Base-by-base conservation (phyloP, 2,797 vertebrate species). In the Falco berigora region DNA sequence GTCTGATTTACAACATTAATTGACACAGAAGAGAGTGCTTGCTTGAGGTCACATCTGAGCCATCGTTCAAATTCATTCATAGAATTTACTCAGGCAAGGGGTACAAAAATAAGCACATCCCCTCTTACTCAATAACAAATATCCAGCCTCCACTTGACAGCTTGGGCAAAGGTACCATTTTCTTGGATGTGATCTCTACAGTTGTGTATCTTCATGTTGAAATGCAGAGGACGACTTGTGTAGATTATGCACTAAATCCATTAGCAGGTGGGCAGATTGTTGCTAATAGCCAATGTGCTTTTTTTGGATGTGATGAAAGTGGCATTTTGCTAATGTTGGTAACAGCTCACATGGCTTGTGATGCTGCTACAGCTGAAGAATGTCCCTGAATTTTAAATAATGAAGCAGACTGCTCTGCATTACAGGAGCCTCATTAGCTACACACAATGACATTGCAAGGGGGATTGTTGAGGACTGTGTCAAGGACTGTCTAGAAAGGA, bases 1-100 rank as follows among this genome's bases (percentile, higher is more conserved):
- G 50, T 69, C 93, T 90, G 64, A 88, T 93, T 94, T 94, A 80
- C 61, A 72, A 49, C 47, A n/a, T 66, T 91, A 55, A 75, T 89
- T 72, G 64, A 27, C 36, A 44, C 7, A 61, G 59, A 71, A 74
- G 50, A 92, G 34, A 92, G 32, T 3, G 1, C 13, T 86, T 72
- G 14, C 67, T 53, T 36, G 38, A 77, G 67, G 88, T 62, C 76
- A 79, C 19, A 30, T 64, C 42, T 50, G 68, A 86, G 12, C n/a
- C 55, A 69, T 74, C 49, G 53, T 42, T 77, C 71, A 90, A 86
- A 88, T 67, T 85, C 80, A 82, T 86, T 76, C 36, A 61, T 5
- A 64, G 76, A 90, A 84, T 64, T 93, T 88, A 64, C 20, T 69
- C n/a, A 74, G 63, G 42, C 87, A 67, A 14, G 8, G 5, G 24